Conservation (phyloP, 1,140 invertebrate species). For the Brachionus rotundiformis region DNA sequence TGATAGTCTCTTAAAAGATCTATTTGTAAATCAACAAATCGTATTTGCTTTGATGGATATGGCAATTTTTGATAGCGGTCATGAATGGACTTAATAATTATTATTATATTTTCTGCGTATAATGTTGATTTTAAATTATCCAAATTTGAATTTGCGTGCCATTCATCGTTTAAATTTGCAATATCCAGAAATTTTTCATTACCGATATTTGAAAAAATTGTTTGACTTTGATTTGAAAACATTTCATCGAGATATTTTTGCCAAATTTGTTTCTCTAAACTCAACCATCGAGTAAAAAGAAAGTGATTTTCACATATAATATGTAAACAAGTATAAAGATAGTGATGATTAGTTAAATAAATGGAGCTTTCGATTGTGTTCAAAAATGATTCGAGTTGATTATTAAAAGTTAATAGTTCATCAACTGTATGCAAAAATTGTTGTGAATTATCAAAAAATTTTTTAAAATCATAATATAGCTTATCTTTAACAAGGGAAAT, state of each 20-base stretch:
- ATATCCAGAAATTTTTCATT: background rate
- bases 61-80: constrained; percentile 27
- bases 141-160: background rate
- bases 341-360: background rate
- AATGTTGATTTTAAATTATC: background rate
- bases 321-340: background rate
- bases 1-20: constrained; percentile 41
- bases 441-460: background rate
- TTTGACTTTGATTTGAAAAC: constrained; percentile 5
- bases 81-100: constrained; percentile 18
- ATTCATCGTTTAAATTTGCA: background rate
- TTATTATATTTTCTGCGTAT: constrained; percentile 24
- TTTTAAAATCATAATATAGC: background rate
- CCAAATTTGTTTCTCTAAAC: constrained; percentile 29
- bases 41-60: background rate
- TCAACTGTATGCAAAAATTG: constrained; percentile 47
- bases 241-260: constrained; percentile 44
- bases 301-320: background rate
- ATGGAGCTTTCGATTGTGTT: background rate
- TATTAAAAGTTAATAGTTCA: constrained; percentile 19
- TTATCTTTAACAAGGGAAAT: constrained; percentile 8
- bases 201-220: background rate
- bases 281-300: constrained; percentile 31
- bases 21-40: constrained; percentile 25
- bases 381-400: constrained; percentile 18